These are phyloP conservation scores for Hirtodrosophila alboralis DNA, from an alignment of 2,888 invertebrate species.

Conservation along the genomic window DNA sequence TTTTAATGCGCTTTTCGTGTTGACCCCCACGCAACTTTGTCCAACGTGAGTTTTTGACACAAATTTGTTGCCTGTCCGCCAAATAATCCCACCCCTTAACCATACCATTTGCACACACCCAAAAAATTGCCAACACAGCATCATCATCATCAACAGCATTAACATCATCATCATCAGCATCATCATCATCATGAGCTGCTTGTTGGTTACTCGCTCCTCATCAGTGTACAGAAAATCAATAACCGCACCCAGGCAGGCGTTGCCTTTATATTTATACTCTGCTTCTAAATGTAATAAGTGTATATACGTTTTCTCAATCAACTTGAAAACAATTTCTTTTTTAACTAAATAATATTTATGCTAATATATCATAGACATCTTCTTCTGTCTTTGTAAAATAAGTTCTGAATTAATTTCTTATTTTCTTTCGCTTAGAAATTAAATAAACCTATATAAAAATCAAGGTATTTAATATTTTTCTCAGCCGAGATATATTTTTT, in stretches of 20 bases:
- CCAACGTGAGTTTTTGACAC: slow-evolving; percentile 41
- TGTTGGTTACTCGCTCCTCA: slow-evolving; percentile 41
- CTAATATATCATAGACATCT: too few species aligned
- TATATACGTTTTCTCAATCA: neutral
- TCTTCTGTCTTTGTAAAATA: too few species aligned
- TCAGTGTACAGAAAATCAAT: slow-evolving; percentile 70
- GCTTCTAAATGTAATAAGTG: neutral
- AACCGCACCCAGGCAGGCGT: slow-evolving; percentile 68
- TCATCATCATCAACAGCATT: slow-evolving; percentile 40
- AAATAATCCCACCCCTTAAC: neutral
- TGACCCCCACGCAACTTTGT: slow-evolving; percentile 38
- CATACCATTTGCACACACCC: neutral
- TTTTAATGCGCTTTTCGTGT: slow-evolving; percentile 63
- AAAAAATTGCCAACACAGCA: slow-evolving; percentile 67
- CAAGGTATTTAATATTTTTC: too few species aligned
- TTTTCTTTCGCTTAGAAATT: too few species aligned
- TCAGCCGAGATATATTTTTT: too few species aligned
- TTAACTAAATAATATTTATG: too few species aligned
- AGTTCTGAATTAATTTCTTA: too few species aligned
- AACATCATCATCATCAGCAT: slow-evolving; percentile 27
- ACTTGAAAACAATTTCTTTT: too few species aligned
- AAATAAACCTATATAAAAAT: too few species aligned
- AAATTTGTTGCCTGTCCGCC: slow-evolving; percentile 35
- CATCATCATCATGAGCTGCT: slow-evolving; percentile 33
- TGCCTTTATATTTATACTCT: slow-evolving; percentile 12